Evolutionary conservation across 2,888 invertebrate genomes (phyloP), one percentile per base, ranked within the genome.

Genomic region (Tetramorium bicarinatum): DNA sequence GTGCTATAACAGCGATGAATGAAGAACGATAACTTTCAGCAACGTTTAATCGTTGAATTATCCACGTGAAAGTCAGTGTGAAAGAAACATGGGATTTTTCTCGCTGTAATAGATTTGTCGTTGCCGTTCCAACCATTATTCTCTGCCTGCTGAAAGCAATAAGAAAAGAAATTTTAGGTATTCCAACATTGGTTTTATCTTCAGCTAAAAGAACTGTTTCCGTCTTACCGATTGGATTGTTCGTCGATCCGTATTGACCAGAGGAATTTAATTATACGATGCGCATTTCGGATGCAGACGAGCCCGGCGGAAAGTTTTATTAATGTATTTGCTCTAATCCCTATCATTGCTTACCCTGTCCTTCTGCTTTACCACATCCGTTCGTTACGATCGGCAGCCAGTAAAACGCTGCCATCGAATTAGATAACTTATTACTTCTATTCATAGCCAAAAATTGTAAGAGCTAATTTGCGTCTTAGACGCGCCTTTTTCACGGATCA

Each of bases 181-280:
- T 77, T 54, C 34, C 71, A 52, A 77, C 77, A 77, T 56, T 56
- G 77, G 69, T 77, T 77, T 77, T 77, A 77, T 56, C 69, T 69
- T 41, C 41, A 21, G 54, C 41, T 67, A 69, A 77, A 77, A 77
- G 77, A 77, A 77, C 54, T 38, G 71, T 77, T 56, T 56, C 49
- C 69, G 71, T 77, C 69, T 67, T 82, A 29, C 56, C 74, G 34
- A 84, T 81, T 56, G 62, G 44, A 29, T 84, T 76, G 49, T 72
- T 84, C 77, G 18, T n/a, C 41, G 56, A 84, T 80, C 41, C 64
- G 52, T 62, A 84, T 69, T 59, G 81, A 84, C 64, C 76, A 54
- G 54, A 13, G 62, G 81, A 81, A 84, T 80, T 81, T 72, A 84
- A 86, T 84, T 84, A 84, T 49, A 76, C 66, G 66, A 41, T 25